phyloP scores from a whole-genome alignment of 2,113 vertebrate genomes.

The Gymnogyps californianus region DNA sequence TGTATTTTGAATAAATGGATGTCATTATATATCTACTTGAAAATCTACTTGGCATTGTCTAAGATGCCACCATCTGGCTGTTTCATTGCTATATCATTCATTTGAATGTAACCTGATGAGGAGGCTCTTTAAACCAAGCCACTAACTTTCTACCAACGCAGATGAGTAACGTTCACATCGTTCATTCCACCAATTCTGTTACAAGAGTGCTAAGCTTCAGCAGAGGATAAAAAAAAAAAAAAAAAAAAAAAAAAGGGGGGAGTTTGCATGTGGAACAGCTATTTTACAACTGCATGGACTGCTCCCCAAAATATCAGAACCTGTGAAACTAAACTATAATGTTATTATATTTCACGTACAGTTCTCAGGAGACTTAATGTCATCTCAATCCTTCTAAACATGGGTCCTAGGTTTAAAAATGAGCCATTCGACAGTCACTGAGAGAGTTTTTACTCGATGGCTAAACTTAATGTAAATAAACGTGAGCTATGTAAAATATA shows the following conservation, averaged over 20 bases:
- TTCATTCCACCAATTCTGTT: not conserved
- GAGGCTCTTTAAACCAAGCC: not conserved
- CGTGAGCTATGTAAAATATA: not conserved
- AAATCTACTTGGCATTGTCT: not conserved
- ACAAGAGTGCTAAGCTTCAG: not conserved
- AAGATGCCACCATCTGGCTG: not conserved
- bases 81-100: not conserved
- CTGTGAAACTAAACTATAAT: not conserved
- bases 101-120: not conserved
- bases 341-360: not conserved
- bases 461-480: not conserved
- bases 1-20: not conserved
- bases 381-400: not conserved
- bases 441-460: not conserved
- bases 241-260: not conserved
- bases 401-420: not conserved
- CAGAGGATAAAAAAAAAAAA: not conserved
- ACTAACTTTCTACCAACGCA: not conserved
- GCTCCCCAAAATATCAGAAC: not conserved
- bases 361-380: not conserved
- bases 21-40: not conserved
- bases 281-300: not conserved
- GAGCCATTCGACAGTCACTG: not conserved
- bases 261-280: not conserved
- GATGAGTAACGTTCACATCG: not conserved